A percentile compares a stretch with the other conserved stretches of the same genome.
phyloP scores from a whole-genome alignment of 2,888 invertebrate species.

The Polia nebulosa region DNA sequence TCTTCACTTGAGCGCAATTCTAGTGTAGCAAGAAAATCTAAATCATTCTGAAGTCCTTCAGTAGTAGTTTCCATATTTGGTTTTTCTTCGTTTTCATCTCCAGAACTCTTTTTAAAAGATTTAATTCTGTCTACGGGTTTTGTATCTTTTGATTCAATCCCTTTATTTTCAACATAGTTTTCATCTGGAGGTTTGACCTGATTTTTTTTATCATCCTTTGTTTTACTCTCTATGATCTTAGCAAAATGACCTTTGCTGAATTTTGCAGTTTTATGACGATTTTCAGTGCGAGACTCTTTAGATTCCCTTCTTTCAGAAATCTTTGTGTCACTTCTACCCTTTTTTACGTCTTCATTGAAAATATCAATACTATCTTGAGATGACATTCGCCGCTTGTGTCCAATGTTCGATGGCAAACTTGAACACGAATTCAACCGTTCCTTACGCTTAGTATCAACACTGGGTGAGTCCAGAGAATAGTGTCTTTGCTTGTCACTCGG shows the following conservation, averaged over 20 bases:
- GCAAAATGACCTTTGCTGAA: conserved; percentile 91
- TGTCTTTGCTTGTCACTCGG: conserved; percentile 86
- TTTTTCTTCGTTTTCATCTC: conserved; percentile 76
- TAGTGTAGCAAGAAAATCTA: conserved; percentile 91
- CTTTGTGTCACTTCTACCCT: conserved; percentile 91
- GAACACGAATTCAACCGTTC: conserved; percentile 91
- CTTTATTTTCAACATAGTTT: conserved; percentile 80
- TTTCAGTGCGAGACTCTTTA: conserved; percentile 91
- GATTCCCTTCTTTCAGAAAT: conserved; percentile 93
- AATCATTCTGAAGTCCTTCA: conserved; percentile 87
- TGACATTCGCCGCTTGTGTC: conserved; percentile 94
- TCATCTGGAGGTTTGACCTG: conserved; percentile 88
- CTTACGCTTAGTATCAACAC: conserved; percentile 89
- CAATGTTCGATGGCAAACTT: conserved; percentile 92
- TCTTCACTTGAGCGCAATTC: conserved; percentile 91
- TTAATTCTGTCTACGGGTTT: conserved; percentile 76
- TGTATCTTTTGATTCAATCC: conserved; percentile 74
- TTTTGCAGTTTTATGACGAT: conserved; percentile 88
- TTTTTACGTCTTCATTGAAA: conserved; percentile 92
- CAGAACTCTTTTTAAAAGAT: conserved; percentile 76
- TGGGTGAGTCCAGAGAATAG: conserved; percentile 88
- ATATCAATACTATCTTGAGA: conserved; percentile 93
- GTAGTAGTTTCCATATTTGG: conserved; percentile 71
- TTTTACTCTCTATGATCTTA: conserved; percentile 91
- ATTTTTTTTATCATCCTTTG: conserved; percentile 91